phyloP scores from a whole-genome alignment of 2,888 invertebrate species.

The Noctua janthe region DNA sequence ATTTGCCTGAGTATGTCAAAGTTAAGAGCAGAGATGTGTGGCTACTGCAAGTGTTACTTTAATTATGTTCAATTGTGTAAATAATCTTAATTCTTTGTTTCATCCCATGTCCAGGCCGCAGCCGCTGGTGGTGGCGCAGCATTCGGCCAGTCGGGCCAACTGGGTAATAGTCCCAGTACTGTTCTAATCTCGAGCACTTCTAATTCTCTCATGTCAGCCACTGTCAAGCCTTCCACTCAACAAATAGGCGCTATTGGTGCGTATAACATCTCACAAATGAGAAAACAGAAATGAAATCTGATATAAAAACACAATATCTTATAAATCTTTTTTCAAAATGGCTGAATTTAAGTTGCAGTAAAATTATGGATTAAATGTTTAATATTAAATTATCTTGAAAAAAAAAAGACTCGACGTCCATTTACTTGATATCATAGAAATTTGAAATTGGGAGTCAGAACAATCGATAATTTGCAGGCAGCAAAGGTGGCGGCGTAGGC shows the following conservation, averaged over 20 bases:
- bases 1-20: neutral
- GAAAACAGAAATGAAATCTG: constrained; percentile 61
- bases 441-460: constrained; percentile 19
- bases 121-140: constrained; percentile 92
- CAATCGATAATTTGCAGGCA: constrained; percentile 70
- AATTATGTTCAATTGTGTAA: constrained; percentile 21
- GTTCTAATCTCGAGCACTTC: constrained; percentile 97
- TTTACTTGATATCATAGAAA: constrained; percentile 5
- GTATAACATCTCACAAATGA: constrained; percentile 67
- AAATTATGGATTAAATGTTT: constrained; percentile 13
- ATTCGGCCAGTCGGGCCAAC: constrained; percentile 95
- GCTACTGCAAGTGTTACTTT: neutral
- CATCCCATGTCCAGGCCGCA: constrained; percentile 78
- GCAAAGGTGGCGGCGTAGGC: constrained; percentile 85
- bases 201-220: constrained; percentile 96
- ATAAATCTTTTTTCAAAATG: constrained; percentile 45
- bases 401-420: constrained; percentile 50
- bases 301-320: constrained; percentile 38
- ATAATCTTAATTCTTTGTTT: constrained; percentile 52
- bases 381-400: constrained; percentile 9
- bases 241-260: constrained; percentile 95
- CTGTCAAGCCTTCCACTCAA: constrained; percentile 95
- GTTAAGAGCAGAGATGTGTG: neutral
- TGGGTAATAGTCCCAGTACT: constrained; percentile 95
- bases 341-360: constrained; percentile 52